Conservation (phyloP, 2,888 invertebrate genomes). For the Gari tellinella region DNA sequence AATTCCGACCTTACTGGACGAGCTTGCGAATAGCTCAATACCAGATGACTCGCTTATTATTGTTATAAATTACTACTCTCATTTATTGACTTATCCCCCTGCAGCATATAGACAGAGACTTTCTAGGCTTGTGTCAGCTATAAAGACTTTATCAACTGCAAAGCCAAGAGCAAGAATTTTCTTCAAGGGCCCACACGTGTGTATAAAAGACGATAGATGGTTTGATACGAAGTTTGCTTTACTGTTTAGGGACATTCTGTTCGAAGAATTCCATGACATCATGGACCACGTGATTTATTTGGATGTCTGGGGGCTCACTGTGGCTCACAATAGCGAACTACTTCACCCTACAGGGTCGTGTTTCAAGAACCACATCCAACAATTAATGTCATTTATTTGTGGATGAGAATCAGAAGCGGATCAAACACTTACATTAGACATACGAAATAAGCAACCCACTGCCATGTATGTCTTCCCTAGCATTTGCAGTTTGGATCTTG, state of each 20-base stretch:
- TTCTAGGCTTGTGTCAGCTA: slow-evolving; percentile 4
- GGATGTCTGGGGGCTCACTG: slow-evolving; percentile 41
- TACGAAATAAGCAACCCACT: too few species aligned
- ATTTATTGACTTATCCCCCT: slow-evolving; percentile 40
- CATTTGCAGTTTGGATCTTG: too few species aligned
- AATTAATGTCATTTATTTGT: slow-evolving; percentile 47
- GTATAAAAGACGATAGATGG: slow-evolving; percentile 31
- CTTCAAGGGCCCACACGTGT: slow-evolving; percentile 43
- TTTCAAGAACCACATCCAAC: slow-evolving; percentile 38
- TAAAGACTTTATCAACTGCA: slow-evolving; percentile 11
- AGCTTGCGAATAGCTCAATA: slow-evolving; percentile 4
- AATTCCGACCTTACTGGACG: slow-evolving; percentile 14
- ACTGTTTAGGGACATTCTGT: slow-evolving; percentile 29
- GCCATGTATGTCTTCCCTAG: too few species aligned
- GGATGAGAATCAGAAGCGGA: too few species aligned
- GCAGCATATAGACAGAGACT: slow-evolving; percentile 16
- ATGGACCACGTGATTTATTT: slow-evolving; percentile 41
- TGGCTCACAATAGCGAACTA: slow-evolving; percentile 30
- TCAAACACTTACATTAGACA: too few species aligned
- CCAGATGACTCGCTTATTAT: slow-evolving; percentile 27
- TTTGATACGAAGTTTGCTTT: slow-evolving; percentile 38
- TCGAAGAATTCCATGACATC: slow-evolving; percentile 29
- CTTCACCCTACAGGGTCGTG: slow-evolving; percentile 35
- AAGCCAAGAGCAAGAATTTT: slow-evolving; percentile 41
- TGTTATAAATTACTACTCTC: slow-evolving; percentile 30